phyloP scores from a whole-genome alignment of 2,888 invertebrate genomes.

The Drosophila antonietae region DNA sequence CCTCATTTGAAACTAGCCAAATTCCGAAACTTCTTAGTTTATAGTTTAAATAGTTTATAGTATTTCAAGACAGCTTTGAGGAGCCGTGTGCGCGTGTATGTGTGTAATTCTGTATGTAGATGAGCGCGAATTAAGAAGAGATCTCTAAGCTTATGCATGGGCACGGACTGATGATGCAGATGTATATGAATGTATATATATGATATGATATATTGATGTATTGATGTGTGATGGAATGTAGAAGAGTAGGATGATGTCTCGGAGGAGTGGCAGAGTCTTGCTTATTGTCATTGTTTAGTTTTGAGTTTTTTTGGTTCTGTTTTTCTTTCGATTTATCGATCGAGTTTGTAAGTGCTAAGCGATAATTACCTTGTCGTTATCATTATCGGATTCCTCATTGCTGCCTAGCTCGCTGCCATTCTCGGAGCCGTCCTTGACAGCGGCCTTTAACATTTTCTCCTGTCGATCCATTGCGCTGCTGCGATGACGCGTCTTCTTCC shows the following conservation, averaged over 20 bases:
- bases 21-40: background rate
- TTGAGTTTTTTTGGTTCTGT: constrained; percentile 1
- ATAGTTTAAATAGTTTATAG: too few species aligned
- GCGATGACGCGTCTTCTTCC: constrained; percentile 97
- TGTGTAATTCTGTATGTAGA: background rate
- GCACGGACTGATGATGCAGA: constrained; percentile 11
- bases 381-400: constrained; percentile 94
- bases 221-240: constrained; percentile 9
- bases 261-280: constrained; percentile 43
- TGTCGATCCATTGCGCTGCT: constrained; percentile 97
- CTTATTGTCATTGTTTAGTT: constrained; percentile 35
- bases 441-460: constrained; percentile 85
- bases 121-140: background rate
- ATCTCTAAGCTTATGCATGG: constrained; percentile 6
- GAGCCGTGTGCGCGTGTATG: constrained; percentile 1
- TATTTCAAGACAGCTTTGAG: background rate
- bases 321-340: constrained; percentile 14
- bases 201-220: constrained; percentile 1
- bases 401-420: constrained; percentile 93
- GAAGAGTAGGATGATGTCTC: constrained; percentile 26
- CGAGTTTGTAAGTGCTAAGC: constrained; percentile 52
- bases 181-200: constrained; percentile 4
- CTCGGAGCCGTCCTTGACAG: constrained; percentile 88
- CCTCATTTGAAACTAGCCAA: background rate
- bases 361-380: constrained; percentile 90